These are phyloP conservation scores for Xyliphius kryptos DNA, from an alignment of 2,113 vertebrate genomes.

Conservation along the genomic window DNA sequence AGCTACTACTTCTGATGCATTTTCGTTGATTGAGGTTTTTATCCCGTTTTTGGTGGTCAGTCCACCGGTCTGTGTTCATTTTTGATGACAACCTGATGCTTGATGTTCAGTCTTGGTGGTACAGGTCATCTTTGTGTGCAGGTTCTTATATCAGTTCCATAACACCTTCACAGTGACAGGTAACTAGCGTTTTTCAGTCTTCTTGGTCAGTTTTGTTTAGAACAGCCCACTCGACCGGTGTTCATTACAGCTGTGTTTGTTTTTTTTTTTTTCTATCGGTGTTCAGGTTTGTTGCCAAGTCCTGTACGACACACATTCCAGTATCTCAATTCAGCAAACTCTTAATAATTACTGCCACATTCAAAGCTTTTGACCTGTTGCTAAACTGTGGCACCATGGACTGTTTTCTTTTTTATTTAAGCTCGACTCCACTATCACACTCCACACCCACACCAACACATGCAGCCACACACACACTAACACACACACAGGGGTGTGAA, in stretches of 20 bases:
- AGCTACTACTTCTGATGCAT: too few relatives aligned
- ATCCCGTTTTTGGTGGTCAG: too few relatives aligned
- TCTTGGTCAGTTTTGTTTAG: not conserved
- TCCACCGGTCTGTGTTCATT: too few relatives aligned
- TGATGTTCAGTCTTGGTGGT: too few relatives aligned
- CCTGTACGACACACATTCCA: not conserved
- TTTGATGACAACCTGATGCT: too few relatives aligned
- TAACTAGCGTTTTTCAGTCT: not conserved
- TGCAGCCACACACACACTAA: slow-evolving; percentile 13
- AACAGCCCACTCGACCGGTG: too few relatives aligned
- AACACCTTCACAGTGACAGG: too few relatives aligned
- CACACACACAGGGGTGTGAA: slow-evolving; percentile 18
- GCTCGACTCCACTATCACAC: slow-evolving; percentile 8
- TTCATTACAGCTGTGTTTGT: not conserved
- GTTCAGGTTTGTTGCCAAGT: not conserved
- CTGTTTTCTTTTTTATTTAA: slow-evolving; percentile 15
- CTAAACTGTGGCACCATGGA: not conserved
- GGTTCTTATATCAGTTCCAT: too few relatives aligned
- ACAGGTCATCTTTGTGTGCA: too few relatives aligned
- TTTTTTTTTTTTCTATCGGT: not conserved
- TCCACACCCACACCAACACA: slow-evolving; percentile 15
- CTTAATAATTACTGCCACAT: not conserved
- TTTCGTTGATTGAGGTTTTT: too few relatives aligned
- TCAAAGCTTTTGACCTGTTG: slow-evolving; percentile 1
- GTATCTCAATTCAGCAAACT: not conserved